phyloP scores from a whole-genome alignment of 2,888 invertebrate species.

The Drosophila tripunctata region DNA sequence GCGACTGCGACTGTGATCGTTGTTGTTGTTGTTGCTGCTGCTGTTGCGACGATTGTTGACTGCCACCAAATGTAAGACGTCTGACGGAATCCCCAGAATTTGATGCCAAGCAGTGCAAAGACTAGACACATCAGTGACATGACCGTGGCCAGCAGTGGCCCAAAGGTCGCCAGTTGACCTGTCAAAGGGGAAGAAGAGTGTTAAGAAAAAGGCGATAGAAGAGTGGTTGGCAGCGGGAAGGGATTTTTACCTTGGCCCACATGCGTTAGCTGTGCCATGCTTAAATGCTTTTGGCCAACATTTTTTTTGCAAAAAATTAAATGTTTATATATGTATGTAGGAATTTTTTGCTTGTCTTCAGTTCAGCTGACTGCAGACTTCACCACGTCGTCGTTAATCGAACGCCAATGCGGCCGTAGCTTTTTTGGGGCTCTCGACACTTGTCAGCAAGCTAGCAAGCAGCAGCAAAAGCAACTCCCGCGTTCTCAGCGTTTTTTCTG shows the following conservation, averaged over 20 bases:
- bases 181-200: neutral
- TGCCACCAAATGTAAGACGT: slow-evolving; percentile 78
- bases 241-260: slow-evolving; percentile 71
- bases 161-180: slow-evolving; percentile 45
- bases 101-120: slow-evolving; percentile 83
- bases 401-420: slow-evolving; percentile 47
- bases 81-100: slow-evolving; percentile 85
- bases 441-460: too few species aligned
- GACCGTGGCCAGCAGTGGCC: slow-evolving; percentile 44
- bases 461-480: slow-evolving; percentile 27
- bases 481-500: slow-evolving; percentile 41
- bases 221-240: too few species aligned
- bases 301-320: slow-evolving; percentile 30
- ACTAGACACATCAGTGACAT: slow-evolving; percentile 74
- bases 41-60: slow-evolving; percentile 18
- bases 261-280: slow-evolving; percentile 65
- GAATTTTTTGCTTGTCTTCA: slow-evolving; percentile 13
- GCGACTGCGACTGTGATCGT: slow-evolving; percentile 23
- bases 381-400: slow-evolving; percentile 74
- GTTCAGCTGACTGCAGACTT: too few species aligned
- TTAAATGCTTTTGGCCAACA: slow-evolving; percentile 53
- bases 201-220: too few species aligned
- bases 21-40: slow-evolving; percentile 31
- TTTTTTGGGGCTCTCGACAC: slow-evolving; percentile 29
- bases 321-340: neutral